These are phyloP conservation scores for Nasonia giraulti DNA, from an alignment of 1,140 invertebrate genomes.

Conservation along the genomic window DNA sequence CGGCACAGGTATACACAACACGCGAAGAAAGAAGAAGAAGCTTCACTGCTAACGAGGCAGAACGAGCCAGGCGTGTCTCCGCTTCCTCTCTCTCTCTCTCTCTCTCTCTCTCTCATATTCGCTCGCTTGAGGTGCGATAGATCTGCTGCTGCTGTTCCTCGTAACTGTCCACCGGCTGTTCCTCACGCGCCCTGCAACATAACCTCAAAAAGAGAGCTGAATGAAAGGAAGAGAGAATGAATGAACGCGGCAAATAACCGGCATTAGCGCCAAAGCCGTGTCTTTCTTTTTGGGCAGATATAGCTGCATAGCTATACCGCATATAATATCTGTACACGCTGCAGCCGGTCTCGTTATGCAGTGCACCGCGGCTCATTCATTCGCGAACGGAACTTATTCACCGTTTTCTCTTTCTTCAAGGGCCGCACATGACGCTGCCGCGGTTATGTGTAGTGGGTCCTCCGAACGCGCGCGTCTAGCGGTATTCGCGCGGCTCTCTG, in stretches of 20 bases:
- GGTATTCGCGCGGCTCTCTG: not conserved
- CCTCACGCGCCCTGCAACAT: not conserved
- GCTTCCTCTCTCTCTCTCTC: constrained; percentile 60
- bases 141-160: not conserved
- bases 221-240: not conserved
- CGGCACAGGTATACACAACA: not conserved
- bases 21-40: not conserved
- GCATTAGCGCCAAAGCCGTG: not conserved
- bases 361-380: not conserved
- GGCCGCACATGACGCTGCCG: not conserved
- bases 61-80: constrained; percentile 63
- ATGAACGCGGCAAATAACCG: not conserved
- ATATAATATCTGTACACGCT: no score
- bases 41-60: constrained; percentile 21
- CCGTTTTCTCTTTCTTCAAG: constrained; percentile 11
- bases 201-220: not conserved
- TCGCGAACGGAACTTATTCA: constrained; percentile 21
- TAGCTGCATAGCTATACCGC: not conserved
- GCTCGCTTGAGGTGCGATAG: constrained; percentile 1
- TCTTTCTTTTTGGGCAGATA: not conserved
- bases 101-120: constrained; percentile 51
- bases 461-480: not conserved
- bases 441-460: no score
- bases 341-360: not conserved
- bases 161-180: not conserved